Percentiles rank a stretch among this genome's conserved stretches.
Conservation (phyloP, 1,140 invertebrate genomes). For the Pseudobourletiella spinata region DNA sequence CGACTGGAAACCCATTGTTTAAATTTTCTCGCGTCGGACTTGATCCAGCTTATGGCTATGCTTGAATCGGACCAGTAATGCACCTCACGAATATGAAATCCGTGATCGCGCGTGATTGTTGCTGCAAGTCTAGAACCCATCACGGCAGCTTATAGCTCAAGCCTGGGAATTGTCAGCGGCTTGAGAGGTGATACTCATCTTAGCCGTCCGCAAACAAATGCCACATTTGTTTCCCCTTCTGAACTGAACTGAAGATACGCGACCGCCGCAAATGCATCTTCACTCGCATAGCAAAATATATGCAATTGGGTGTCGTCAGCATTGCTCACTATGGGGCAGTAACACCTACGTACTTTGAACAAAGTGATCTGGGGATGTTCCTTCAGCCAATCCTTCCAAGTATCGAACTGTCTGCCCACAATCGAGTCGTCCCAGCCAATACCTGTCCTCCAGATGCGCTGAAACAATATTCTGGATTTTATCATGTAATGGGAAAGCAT, state of each 20-base stretch:
- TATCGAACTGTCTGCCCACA: neutral
- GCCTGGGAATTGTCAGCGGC: constrained; percentile 39
- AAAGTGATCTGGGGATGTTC: neutral
- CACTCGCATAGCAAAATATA: constrained; percentile 19
- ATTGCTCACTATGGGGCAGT: neutral
- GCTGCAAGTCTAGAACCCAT: constrained; percentile 37
- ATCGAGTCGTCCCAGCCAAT: constrained; percentile 28
- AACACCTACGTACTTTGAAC: constrained; percentile 16
- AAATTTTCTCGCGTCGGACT: constrained; percentile 5
- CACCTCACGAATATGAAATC: constrained; percentile 2
- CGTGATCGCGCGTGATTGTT: constrained; percentile 1
- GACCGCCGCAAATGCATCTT: constrained; percentile 11
- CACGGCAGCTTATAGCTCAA: constrained; percentile 43
- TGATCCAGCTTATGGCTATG: constrained; percentile 25
- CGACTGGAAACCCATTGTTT: constrained; percentile 28
- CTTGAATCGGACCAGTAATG: constrained; percentile 28
- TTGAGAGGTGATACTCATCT: constrained; percentile 38
- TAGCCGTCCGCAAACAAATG: neutral
- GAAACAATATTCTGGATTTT: constrained; percentile 19
- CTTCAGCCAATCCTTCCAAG: constrained; percentile 17
- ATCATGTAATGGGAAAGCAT: constrained; percentile 12
- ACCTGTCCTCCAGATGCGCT: constrained; percentile 23
- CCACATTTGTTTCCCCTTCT: neutral
- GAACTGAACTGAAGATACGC: neutral
- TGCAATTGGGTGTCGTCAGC: constrained; percentile 21